Base-by-base conservation (phyloP, 2,888 invertebrate species). In the Taenaris catops region DNA sequence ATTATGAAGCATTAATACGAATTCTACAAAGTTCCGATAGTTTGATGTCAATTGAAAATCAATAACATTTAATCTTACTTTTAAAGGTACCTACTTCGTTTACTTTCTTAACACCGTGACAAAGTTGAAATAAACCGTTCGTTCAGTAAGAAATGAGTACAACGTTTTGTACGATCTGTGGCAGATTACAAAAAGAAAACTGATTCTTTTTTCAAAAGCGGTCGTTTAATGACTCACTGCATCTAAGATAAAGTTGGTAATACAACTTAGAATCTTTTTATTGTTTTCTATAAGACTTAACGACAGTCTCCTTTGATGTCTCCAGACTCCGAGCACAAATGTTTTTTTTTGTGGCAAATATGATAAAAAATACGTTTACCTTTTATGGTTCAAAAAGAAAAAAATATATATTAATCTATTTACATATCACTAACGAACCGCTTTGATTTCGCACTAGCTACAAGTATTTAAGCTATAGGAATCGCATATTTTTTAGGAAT, bases 111-210 rank as follows among this genome's bases (percentile, higher is more conserved):
- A 12, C 27, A 28, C 7, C 8, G 11, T 19, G 11, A 19, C 18
- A 1, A 27, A 18, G 18, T 27, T 28, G 5, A 11, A 8, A 7
- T 19, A 7, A 28, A 9, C 7, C 9, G 11, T 7, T 17, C 2
- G 7, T 11, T 19, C 19, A 19, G 19, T 11, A 28, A 25, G 25
- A 25, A 14, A 11, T 19, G 27, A 28, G 27, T 28, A 18, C 27
- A 19, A n/a, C n/a, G n/a, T n/a, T n/a, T 28, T 19, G 27, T 28
- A 19, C 27, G 11, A 19, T 28, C 27, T 28, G 7, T 18, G 7
- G 11, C 10, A 4, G 17, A 17, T 1, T 18, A 4, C 7, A 18
- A 10, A 28, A 28, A 17, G 17, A 11, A 28, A 27, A 28, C 27
- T 8, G 18, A 11, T 19, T 27, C 27, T 11, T 8, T 18, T 27